Evolutionary conservation across 1,140 invertebrate species (phyloP).

Genomic region (Heliconius congener): DNA sequence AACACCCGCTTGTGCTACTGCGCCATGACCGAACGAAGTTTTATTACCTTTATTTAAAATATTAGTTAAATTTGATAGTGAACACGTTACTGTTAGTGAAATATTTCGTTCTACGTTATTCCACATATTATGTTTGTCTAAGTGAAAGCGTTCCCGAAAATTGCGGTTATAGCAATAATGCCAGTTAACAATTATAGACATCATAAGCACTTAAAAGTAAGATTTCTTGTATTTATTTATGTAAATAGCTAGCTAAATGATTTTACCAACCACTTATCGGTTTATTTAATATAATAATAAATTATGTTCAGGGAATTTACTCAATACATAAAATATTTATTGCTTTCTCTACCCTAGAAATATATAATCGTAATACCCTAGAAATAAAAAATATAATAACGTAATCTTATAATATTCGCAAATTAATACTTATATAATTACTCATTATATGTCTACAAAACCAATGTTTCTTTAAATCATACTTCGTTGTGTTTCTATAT

Average conservation of each 20-base stretch:
- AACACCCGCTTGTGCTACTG: no score
- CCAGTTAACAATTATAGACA: neutral
- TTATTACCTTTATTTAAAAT: no score
- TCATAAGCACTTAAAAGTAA: neutral
- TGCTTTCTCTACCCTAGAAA: neutral
- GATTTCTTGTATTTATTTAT: neutral
- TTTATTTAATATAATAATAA: neutral
- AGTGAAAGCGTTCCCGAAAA: neutral
- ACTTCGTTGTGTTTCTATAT: neutral
- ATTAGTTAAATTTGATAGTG: no score
- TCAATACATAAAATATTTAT: neutral
- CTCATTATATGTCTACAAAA: no score
- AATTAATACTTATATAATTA: neutral
- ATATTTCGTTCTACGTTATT: neutral
- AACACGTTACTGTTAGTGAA: neutral
- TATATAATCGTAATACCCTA: neutral
- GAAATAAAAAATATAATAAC: neutral
- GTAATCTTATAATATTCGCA: neutral
- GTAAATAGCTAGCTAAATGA: neutral
- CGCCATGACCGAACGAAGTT: no score
- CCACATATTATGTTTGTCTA: neutral
- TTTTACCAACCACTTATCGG: neutral
- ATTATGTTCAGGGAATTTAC: neutral
- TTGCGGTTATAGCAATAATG: neutral
- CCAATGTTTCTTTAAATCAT: neutral